Evolutionary conservation across 2,113 vertebrate species (phyloP), one percentile per base, ranked within the genome.

Genomic region (Pongo abelii): DNA sequence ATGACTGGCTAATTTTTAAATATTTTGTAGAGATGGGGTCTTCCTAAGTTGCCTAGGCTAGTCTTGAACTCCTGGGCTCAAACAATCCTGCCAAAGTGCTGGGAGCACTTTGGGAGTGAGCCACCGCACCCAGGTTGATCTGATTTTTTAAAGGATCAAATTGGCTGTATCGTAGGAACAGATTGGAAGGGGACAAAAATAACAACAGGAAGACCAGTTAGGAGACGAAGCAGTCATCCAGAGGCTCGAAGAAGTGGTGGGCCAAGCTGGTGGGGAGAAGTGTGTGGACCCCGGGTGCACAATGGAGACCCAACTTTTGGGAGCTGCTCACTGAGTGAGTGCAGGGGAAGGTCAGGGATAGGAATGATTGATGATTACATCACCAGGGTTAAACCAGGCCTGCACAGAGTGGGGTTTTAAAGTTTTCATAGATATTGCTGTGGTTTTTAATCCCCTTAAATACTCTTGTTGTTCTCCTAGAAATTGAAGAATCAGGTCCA

Each of bases 271-370:
- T 8, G 55, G 16, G 23, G 16, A 89, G 4, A 50, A 32, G 61
- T 3, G 5, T 8, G 1, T 0, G 25, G 88, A 20, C 17, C 10
- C 3, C 5, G n/a, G 20, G 13, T 2, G 27, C 17, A 5, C 4
- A 3, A 1, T 0, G 20, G 80, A 17, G 32, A 8, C 5, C 1
- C 1, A 30, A 32, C 27, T 55, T 2, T 52, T 22, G 8, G 46
- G 27, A 70, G 69, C 77, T 55, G 40, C 85, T 3, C 2, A 2
- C 0, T 16, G 55, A 5, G 3, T 1, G 64, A 8, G 20, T 20
- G 38, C 50, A 9, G 43, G 43, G 52, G 52, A 59, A 3, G 43
- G 30, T 43, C 13, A 1, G 2, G 48, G 57, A 50, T 2, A 59
- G 59, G 83, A 40, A 27, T 6, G 5, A 14, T 0, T 23, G 46